A percentile compares a stretch with the other conserved stretches of the same genome.
Evolutionary conservation across 2,888 invertebrate genomes (phyloP).

Genomic region (Sinodicranocentrus sp.): DNA sequence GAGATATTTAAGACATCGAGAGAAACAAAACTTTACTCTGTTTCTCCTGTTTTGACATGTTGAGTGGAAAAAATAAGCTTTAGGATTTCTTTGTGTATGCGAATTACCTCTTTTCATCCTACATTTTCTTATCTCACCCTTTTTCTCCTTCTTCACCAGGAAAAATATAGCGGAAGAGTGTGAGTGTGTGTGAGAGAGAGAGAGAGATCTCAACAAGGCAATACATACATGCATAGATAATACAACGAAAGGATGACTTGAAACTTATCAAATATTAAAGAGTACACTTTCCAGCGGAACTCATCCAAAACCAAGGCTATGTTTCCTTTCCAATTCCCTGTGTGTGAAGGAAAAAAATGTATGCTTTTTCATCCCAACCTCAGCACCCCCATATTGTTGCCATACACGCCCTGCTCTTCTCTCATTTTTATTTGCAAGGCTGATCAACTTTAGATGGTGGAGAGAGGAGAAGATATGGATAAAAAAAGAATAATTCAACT

Average conservation of each 20-base stretch:
- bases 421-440: conserved; percentile 35
- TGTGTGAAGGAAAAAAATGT: not conserved
- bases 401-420: not conserved
- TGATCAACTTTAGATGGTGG: conserved; percentile 28
- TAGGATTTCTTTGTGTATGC: too few relatives aligned
- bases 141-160: not conserved
- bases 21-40: too few relatives aligned
- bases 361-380: not conserved
- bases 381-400: too few relatives aligned
- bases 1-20: too few relatives aligned
- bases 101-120: not conserved
- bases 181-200: not conserved
- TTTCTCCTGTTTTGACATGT: too few relatives aligned
- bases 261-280: conserved; percentile 52
- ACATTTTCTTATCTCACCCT: not conserved
- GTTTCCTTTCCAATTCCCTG: too few relatives aligned
- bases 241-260: not conserved
- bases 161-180: not conserved
- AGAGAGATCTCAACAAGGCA: conserved; percentile 16
- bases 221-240: not conserved
- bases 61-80: too few relatives aligned
- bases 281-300: conserved; percentile 40
- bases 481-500: conserved; percentile 5
- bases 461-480: not conserved
- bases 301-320: not conserved